Percentiles rank a stretch among this genome's conserved stretches.
phyloP scores from a whole-genome alignment of 2,113 vertebrate species.

The Nannospalax galili region DNA sequence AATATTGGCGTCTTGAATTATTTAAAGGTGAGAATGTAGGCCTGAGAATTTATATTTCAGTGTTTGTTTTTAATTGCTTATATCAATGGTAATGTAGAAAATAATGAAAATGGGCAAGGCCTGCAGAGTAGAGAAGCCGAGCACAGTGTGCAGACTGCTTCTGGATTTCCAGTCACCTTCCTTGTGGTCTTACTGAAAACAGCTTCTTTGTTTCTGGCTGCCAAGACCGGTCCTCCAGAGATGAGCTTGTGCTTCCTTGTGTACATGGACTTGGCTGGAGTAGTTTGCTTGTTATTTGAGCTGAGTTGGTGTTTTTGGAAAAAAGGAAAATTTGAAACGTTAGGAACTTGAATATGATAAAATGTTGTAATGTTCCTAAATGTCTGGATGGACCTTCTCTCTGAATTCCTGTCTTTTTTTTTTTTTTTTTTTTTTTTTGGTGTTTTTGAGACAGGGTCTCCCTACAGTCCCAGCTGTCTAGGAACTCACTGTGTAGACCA shows the following conservation, averaged over 20 bases:
- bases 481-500: too few species aligned
- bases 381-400: background rate
- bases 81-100: background rate
- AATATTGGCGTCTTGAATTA: slow-evolving; percentile 90
- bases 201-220: background rate
- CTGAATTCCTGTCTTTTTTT: background rate
- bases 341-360: background rate
- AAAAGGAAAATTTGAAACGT: background rate
- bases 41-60: background rate
- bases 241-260: background rate
- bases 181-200: background rate
- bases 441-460: too few species aligned
- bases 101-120: background rate
- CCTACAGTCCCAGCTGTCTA: too few species aligned
- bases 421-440: too few species aligned
- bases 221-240: background rate
- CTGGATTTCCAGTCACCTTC: background rate
- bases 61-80: background rate
- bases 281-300: background rate
- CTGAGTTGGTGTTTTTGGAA: background rate
- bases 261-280: background rate
- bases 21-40: slow-evolving; percentile 86
- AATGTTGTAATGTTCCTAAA: background rate
- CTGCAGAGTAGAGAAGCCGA: background rate
- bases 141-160: rapidly evolving